A percentile compares a stretch with the other conserved stretches of the same genome.
These are phyloP conservation scores for Anoplolepis gracilipes DNA, from an alignment of 1,140 invertebrate species.

Conservation along the genomic window DNA sequence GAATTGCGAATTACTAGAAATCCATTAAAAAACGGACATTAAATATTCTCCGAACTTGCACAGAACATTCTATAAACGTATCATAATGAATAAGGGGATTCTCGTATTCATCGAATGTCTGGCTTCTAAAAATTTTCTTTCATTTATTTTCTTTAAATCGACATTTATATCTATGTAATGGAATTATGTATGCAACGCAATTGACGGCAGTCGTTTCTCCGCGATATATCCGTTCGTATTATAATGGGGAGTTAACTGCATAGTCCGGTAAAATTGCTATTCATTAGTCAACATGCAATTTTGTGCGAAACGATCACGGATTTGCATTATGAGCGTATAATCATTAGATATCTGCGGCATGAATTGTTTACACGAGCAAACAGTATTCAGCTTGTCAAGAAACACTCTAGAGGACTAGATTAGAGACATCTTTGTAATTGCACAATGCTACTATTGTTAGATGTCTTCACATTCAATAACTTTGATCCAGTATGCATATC, in stretches of 20 bases:
- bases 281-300: slow-evolving; percentile 54
- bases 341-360: slow-evolving; percentile 20
- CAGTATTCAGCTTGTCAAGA: slow-evolving; percentile 62
- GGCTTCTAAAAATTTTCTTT: neutral
- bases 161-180: neutral
- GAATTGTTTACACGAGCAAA: slow-evolving; percentile 44
- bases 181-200: slow-evolving; percentile 45
- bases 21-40: neutral
- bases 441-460: slow-evolving; percentile 34
- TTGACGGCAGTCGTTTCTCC: slow-evolving; percentile 16
- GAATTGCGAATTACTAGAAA: slow-evolving; percentile 21
- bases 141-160: neutral
- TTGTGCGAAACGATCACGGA: slow-evolving; percentile 10
- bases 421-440: slow-evolving; percentile 62
- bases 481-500: slow-evolving; percentile 53
- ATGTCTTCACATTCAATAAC: slow-evolving; percentile 35
- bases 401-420: slow-evolving; percentile 60
- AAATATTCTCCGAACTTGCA: slow-evolving; percentile 27
- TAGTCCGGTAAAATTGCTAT: slow-evolving; percentile 48
- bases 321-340: slow-evolving; percentile 30
- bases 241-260: slow-evolving; percentile 7
- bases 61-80: neutral
- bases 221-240: neutral
- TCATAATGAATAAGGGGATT: slow-evolving; percentile 19
- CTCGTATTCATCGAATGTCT: neutral